Conservation (phyloP, 2,888 invertebrate species). For the Limnephilus rhombicus region DNA sequence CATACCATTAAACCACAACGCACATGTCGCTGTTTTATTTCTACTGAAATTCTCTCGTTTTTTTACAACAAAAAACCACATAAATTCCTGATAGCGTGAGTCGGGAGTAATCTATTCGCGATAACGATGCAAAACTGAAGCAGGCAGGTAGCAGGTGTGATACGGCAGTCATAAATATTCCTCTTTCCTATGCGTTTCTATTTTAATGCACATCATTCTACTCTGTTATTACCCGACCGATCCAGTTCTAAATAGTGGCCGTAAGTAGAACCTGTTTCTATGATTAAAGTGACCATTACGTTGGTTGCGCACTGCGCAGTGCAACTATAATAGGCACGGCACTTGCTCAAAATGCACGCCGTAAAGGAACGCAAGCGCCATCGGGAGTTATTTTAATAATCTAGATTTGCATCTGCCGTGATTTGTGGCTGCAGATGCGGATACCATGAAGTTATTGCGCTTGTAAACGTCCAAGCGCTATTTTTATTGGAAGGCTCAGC, state of each 20-base stretch:
- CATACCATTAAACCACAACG: background rate
- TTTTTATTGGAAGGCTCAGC: background rate
- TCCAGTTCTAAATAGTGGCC: conserved; percentile 21
- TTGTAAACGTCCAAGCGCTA: background rate
- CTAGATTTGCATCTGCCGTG: conserved; percentile 15
- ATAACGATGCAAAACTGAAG: background rate
- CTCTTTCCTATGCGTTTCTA: conserved; percentile 9
- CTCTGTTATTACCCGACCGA: conserved; percentile 32
- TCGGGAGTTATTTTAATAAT: conserved; percentile 6
- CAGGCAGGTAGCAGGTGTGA: background rate
- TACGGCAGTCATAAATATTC: conserved; percentile 9
- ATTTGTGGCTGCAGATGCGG: conserved; percentile 16
- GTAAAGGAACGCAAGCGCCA: background rate
- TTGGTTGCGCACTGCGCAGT: conserved; percentile 7
- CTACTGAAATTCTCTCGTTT: background rate
- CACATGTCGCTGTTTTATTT: background rate
- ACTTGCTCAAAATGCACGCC: background rate
- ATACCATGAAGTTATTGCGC: background rate
- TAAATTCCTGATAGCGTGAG: background rate
- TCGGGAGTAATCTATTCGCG: background rate
- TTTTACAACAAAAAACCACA: background rate
- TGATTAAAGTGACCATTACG: conserved; percentile 23
- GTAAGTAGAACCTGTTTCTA: conserved; percentile 33
- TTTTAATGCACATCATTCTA: conserved; percentile 7
- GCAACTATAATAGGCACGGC: background rate